Evolutionary conservation across 2,888 invertebrate species (phyloP).

Genomic region (Pyrocoelia pectoralis): DNA sequence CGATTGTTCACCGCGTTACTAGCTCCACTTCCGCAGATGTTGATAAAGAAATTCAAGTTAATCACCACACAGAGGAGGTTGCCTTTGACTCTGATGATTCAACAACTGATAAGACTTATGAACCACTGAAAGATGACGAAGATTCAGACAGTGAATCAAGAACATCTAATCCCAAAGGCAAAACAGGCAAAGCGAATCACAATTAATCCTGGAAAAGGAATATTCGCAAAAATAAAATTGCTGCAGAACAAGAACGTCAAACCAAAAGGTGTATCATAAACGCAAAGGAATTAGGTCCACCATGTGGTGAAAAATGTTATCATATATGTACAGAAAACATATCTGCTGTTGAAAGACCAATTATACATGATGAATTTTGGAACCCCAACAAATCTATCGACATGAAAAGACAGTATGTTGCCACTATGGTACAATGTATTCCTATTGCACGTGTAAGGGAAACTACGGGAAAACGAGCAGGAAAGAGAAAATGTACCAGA

Average conservation of each 20-base stretch:
- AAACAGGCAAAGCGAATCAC: background rate
- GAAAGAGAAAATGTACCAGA: slow-evolving; percentile 1
- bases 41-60: no score
- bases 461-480: background rate
- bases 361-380: slow-evolving; percentile 3
- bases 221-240: slow-evolving; percentile 1
- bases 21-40: no score
- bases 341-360: slow-evolving; percentile 5
- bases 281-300: no score
- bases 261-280: background rate
- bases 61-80: no score
- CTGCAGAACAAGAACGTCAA: background rate
- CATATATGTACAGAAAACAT: background rate
- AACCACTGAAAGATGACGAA: no score
- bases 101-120: no score
- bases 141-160: no score
- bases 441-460: background rate
- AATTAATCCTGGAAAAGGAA: no score
- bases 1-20: no score
- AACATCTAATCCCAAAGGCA: no score
- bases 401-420: slow-evolving; percentile 8
- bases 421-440: slow-evolving; percentile 9
- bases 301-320: no score
- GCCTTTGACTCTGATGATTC: no score
- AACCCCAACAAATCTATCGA: slow-evolving; percentile 1